phyloP scores from a whole-genome alignment of 2,888 invertebrate species.

The Apotomis turbidana region DNA sequence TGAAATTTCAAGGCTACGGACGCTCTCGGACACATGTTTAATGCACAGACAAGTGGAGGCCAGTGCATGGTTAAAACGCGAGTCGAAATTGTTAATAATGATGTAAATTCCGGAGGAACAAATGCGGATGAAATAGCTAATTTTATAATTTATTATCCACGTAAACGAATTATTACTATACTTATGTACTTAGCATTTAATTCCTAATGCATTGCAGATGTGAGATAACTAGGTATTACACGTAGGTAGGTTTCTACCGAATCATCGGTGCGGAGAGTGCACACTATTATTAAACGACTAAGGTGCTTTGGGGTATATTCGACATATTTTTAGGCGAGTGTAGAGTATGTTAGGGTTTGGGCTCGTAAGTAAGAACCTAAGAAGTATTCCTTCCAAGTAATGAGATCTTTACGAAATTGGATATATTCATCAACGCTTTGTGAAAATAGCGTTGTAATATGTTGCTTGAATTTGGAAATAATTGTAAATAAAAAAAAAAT shows the following conservation, averaged over 20 bases:
- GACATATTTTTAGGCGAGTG: too few species aligned
- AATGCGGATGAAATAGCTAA: neutral
- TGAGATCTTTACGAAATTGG: too few species aligned
- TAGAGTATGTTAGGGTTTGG: too few species aligned
- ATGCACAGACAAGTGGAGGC: conserved; percentile 21
- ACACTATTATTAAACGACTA: conserved; percentile 14
- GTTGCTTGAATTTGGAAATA: too few species aligned
- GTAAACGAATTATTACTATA: neutral
- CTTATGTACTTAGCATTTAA: too few species aligned
- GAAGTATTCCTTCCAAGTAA: too few species aligned
- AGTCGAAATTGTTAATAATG: conserved; percentile 17
- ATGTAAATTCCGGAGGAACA: conserved; percentile 8
- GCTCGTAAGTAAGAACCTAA: too few species aligned
- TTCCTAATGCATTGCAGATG: neutral
- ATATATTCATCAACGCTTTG: too few species aligned
- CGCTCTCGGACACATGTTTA: conserved; percentile 20
- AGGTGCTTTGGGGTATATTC: too few species aligned
- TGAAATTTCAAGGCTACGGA: conserved; percentile 26
- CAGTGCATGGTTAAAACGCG: conserved; percentile 12
- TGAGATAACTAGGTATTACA: neutral
- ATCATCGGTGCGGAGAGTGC: neutral
- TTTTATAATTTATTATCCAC: neutral
- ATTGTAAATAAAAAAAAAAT: too few species aligned
- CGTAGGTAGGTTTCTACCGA: too few species aligned
- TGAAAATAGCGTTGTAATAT: too few species aligned